phyloP scores from a whole-genome alignment of 2,113 vertebrate genomes.

The Lophius piscatorius region DNA sequence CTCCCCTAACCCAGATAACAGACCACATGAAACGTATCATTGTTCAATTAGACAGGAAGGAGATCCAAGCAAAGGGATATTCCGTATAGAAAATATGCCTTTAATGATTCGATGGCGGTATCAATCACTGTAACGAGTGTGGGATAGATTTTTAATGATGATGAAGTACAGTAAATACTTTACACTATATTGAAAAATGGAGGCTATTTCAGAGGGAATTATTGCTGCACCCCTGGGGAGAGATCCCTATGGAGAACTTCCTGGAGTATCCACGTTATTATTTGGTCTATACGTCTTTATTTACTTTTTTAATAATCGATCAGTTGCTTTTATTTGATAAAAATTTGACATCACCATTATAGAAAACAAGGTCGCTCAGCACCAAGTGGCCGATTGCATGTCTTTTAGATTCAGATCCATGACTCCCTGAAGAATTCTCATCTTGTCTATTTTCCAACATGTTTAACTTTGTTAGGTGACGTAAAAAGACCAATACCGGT shows the following conservation, averaged over 20 bases:
- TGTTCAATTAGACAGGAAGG: slow-evolving; percentile 66
- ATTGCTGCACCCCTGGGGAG: slow-evolving; percentile 27
- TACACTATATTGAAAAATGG: slow-evolving; percentile 59
- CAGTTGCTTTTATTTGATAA: too few species aligned
- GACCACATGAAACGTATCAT: slow-evolving; percentile 59
- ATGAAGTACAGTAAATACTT: slow-evolving; percentile 72
- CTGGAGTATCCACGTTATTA: background rate
- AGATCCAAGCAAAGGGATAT: slow-evolving; percentile 58
- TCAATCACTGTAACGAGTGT: slow-evolving; percentile 72
- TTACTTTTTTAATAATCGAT: background rate
- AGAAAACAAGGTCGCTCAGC: slow-evolving; percentile 32
- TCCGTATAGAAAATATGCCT: slow-evolving; percentile 56
- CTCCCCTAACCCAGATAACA: slow-evolving; percentile 54
- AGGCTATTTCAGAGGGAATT: slow-evolving; percentile 50
- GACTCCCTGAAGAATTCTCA: slow-evolving; percentile 45
- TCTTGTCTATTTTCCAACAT: slow-evolving; percentile 70
- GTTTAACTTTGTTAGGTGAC: slow-evolving; percentile 77
- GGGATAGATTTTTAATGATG: slow-evolving; percentile 73
- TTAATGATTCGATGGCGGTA: slow-evolving; percentile 61
- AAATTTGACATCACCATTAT: background rate
- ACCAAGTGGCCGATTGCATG: slow-evolving; percentile 21
- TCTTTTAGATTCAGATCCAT: slow-evolving; percentile 21
- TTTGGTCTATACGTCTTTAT: background rate
- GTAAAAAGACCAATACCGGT: slow-evolving; percentile 71
- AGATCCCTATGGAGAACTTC: slow-evolving; percentile 15